phyloP scores from a whole-genome alignment of 2,113 vertebrate genomes.

The Gopherus evgoodei region DNA sequence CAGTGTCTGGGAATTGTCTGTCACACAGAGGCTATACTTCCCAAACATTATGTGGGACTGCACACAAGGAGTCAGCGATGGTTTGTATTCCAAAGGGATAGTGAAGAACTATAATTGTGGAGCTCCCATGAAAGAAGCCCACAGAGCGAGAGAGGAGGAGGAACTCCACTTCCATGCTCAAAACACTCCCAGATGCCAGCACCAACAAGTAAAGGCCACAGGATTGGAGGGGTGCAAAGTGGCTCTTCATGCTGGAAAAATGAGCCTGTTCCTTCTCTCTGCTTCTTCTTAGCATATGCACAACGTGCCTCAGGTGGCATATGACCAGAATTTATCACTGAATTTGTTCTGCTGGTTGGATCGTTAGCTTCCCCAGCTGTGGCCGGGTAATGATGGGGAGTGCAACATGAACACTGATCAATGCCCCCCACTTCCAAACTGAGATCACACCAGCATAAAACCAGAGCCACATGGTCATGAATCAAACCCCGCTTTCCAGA shows the following conservation, averaged over 20 bases:
- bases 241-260: not conserved
- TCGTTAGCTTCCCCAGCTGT: too few relatives aligned
- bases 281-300: too few relatives aligned
- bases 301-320: too few relatives aligned
- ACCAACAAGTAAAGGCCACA: not conserved
- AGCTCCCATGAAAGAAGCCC: not conserved
- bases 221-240: not conserved
- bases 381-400: too few relatives aligned
- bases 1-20: not conserved
- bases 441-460: too few relatives aligned
- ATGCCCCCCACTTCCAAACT: too few relatives aligned
- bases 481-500: too few relatives aligned
- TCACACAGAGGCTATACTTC: not conserved
- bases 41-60: not conserved
- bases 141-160: not conserved
- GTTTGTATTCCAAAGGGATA: not conserved
- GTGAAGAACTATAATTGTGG: not conserved
- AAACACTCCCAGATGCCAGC: not conserved
- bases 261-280: not conserved
- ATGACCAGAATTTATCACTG: too few relatives aligned
- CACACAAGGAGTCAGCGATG: not conserved
- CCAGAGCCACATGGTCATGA: too few relatives aligned
- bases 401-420: too few relatives aligned
- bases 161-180: not conserved
- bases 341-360: too few relatives aligned